These are phyloP conservation scores for Pterobdella sp. DNA, from an alignment of 2,888 invertebrate genomes.

Conservation along the genomic window DNA sequence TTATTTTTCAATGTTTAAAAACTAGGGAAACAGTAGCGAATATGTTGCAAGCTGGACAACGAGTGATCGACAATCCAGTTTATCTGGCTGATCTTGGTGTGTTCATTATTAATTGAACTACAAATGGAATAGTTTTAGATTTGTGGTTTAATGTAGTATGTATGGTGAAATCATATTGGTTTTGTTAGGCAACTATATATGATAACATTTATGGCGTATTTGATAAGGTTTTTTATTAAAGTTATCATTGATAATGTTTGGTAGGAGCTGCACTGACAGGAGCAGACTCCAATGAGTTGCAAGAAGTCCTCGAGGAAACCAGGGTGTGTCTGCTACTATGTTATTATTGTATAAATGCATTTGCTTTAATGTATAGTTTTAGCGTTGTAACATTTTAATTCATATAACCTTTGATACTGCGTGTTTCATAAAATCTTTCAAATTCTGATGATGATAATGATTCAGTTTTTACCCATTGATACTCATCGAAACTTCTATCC, in stretches of 20 bases:
- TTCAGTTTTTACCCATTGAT: neutral
- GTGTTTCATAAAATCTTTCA: no score
- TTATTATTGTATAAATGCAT: neutral
- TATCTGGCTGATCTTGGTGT: constrained; percentile 88
- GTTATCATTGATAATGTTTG: constrained; percentile 19
- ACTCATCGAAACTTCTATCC: neutral
- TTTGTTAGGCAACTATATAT: no score
- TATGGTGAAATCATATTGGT: no score
- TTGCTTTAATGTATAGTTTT: neutral
- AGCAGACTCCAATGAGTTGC: constrained; percentile 75
- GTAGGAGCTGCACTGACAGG: constrained; percentile 75
- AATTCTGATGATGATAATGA: no score
- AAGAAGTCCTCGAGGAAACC: constrained; percentile 82
- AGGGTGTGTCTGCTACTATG: constrained; percentile 61
- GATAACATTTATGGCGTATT: no score
- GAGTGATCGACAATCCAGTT: constrained; percentile 94
- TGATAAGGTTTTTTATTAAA: no score
- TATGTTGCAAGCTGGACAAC: constrained; percentile 89
- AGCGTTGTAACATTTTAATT: no score
- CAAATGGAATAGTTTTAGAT: no score
- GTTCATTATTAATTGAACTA: no score
- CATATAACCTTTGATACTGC: no score
- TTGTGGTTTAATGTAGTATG: no score
- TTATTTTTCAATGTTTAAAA: no score
- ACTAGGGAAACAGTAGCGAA: constrained; percentile 95